Evolutionary conservation across 2,888 invertebrate species (phyloP).

Genomic region (Agonum fuliginosum): DNA sequence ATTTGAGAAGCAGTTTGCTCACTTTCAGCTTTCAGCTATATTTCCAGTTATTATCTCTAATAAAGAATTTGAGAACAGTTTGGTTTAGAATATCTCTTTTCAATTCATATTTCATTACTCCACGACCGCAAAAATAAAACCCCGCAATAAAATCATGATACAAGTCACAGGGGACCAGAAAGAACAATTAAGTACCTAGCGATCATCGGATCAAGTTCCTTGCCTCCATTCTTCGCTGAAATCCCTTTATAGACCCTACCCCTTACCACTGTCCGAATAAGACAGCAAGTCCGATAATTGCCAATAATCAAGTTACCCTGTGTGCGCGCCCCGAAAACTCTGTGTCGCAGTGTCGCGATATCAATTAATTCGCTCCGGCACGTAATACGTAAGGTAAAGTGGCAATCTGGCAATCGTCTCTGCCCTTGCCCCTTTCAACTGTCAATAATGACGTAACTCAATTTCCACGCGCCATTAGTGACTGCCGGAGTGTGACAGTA

Average conservation of each 20-base stretch:
- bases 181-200: slow-evolving; percentile 3
- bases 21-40: too few species aligned
- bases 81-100: too few species aligned
- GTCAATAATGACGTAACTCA: slow-evolving; percentile 56
- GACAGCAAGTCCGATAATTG: slow-evolving; percentile 13
- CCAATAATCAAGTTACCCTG: slow-evolving; percentile 23
- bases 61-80: too few species aligned
- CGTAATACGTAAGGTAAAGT: slow-evolving; percentile 17
- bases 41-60: too few species aligned
- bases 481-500: slow-evolving; percentile 33
- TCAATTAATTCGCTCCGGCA: slow-evolving; percentile 30
- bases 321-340: slow-evolving; percentile 20
- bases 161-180: slow-evolving; percentile 2
- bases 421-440: slow-evolving; percentile 29
- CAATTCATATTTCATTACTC: background rate
- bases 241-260: background rate
- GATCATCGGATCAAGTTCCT: slow-evolving; percentile 7
- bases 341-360: slow-evolving; percentile 9
- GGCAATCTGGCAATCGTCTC: slow-evolving; percentile 11
- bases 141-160: background rate
- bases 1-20: too few species aligned
- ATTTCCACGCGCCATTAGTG: slow-evolving; percentile 57
- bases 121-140: background rate
- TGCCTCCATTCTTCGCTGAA: background rate
- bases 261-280: background rate